These are phyloP conservation scores for Botrylloides violaceus DNA, from an alignment of 23 tunicate species.

Conservation along the genomic window DNA sequence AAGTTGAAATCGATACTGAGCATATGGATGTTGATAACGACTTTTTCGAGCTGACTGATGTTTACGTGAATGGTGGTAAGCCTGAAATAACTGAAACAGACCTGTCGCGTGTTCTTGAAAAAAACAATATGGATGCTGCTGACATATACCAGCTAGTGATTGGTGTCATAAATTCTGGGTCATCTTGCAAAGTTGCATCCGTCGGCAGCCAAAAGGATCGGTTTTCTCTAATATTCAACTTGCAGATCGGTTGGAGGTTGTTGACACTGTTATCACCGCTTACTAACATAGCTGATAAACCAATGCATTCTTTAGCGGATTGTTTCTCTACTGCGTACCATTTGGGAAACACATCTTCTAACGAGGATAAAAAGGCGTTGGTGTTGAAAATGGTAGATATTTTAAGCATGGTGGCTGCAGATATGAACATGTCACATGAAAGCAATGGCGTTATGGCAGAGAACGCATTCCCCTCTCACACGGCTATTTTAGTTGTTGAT, in stretches of 20 bases:
- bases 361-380: background rate
- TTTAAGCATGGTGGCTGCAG: background rate
- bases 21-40: background rate
- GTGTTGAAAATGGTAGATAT: background rate
- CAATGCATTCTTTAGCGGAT: background rate
- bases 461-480: background rate
- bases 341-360: background rate
- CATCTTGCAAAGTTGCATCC: background rate
- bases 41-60: constrained; percentile 8
- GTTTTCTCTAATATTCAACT: background rate
- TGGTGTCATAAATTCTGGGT: background rate
- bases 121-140: background rate
- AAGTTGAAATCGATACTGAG: background rate
- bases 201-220: background rate
- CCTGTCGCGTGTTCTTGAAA: background rate
- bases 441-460: background rate
- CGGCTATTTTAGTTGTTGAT: constrained; percentile 1
- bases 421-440: background rate
- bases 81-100: background rate
- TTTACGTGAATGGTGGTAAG: background rate
- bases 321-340: background rate
- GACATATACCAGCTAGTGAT: background rate
- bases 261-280: background rate
- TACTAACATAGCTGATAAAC: background rate
- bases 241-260: background rate